phyloP scores from a whole-genome alignment of 2,113 vertebrate species.

The Eulemur rufifrons region DNA sequence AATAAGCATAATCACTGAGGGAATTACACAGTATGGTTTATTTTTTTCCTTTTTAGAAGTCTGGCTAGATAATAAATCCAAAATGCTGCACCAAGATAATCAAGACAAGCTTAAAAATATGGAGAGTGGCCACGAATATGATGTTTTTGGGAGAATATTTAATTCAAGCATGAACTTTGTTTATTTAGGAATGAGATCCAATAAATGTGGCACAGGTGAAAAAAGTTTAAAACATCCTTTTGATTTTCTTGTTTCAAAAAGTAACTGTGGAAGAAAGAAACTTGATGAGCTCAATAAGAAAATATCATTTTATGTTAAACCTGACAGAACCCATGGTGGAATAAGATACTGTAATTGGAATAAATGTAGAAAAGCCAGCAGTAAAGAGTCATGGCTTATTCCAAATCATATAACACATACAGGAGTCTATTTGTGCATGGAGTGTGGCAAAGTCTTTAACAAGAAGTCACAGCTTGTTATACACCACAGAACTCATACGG shows the following conservation, averaged over 20 bases:
- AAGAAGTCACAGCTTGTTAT: constrained; percentile 52
- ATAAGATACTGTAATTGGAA: not conserved
- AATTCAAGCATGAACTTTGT: constrained; percentile 49
- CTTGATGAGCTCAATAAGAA: constrained; percentile 33
- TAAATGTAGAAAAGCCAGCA: not conserved
- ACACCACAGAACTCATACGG: constrained; percentile 63
- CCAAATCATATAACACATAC: not conserved
- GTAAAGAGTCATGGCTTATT: not conserved
- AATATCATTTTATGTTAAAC: constrained; percentile 10
- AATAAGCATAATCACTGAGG: not conserved
- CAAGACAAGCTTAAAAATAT: constrained; percentile 46
- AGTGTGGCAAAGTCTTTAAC: constrained; percentile 51
- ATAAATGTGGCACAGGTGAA: constrained; percentile 24
- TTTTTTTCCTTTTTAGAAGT: constrained; percentile 64
- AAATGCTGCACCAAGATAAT: constrained; percentile 47
- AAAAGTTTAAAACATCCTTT: constrained; percentile 38
- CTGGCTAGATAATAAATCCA: constrained; percentile 55
- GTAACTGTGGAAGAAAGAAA: constrained; percentile 40
- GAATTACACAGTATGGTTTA: constrained; percentile 47
- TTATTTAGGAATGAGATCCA: constrained; percentile 43
- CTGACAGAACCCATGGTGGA: not conserved
- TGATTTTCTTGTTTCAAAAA: constrained; percentile 53
- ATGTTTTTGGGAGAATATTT: constrained; percentile 51
- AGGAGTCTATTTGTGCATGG: constrained; percentile 42
- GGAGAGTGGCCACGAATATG: constrained; percentile 35